Evolutionary conservation across 2,797 vertebrate species (phyloP), one percentile per base, ranked within the genome.

Genomic region (Hydrophis major): DNA sequence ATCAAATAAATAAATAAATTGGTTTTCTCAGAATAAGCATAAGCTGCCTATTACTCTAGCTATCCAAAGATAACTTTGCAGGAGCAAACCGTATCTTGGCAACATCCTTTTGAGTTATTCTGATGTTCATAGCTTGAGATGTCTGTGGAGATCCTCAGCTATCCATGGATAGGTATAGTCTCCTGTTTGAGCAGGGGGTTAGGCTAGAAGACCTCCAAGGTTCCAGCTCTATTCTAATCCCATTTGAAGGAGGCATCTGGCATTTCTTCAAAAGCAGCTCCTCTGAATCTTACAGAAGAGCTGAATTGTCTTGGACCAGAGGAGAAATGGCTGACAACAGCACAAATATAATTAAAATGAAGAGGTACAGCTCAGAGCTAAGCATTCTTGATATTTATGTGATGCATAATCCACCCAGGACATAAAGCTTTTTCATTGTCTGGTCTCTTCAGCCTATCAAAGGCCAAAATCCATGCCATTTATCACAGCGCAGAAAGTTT

Each of bases 401-500:
- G 42, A 87, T 66, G 88, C 47, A 47, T 28, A 27, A 89, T 27
- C 91, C 28, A 28, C 4, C 8, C 55, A 1, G 42, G 89, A 59
- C 42, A 14, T 69, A 11, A 89, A 91, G 25, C 28, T 25, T 12
- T 56, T 50, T 86, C 60, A 56, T 56, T 12, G 25, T 86, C 42
- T 83, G 27, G 25, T 83, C 74, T 83, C 50, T 61, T 88, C 66
- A 86, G 47, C 32, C n/a, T 91, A 66, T 91, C 69, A 93, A 63
- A 91, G 87, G 57, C 55, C 57, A 61, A 50, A 5, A n/a, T 56
- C 86, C 14, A 2, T 88, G 83, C 69, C 27, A 55, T 91, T 91
- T 47, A 37, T 93, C 89, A 88, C 37, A 37, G 90, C 37, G 90
- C 28, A 53, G 12, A 95, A 94, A 14, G 87, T 2, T 56, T 96